phyloP scores from a whole-genome alignment of 2,113 vertebrate genomes.

The Lepidothrix coronata region DNA sequence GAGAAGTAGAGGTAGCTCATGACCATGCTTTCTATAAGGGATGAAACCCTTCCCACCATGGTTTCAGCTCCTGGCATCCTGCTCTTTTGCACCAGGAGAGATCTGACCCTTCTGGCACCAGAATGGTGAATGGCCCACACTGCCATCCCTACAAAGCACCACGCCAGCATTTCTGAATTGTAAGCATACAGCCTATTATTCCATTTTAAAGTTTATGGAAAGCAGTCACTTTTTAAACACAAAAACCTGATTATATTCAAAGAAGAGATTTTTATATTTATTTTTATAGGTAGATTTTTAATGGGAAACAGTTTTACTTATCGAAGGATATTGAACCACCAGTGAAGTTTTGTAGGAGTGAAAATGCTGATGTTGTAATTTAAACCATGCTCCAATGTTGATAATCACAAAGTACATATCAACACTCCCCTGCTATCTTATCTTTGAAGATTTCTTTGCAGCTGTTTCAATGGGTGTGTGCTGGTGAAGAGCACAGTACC shows the following conservation, averaged over 20 bases:
- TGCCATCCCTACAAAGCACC: background rate
- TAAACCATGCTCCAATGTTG: background rate
- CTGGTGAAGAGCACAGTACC: background rate
- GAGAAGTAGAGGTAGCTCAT: background rate
- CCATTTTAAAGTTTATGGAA: background rate
- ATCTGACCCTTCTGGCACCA: background rate
- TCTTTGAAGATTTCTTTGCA: background rate
- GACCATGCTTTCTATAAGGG: background rate
- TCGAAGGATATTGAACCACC: background rate
- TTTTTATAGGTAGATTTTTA: background rate
- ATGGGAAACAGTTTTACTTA: background rate
- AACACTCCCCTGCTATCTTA: background rate
- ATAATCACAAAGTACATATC: background rate
- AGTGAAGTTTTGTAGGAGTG: background rate
- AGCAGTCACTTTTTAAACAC: background rate
- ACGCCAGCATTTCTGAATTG: background rate
- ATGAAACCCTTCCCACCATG: background rate
- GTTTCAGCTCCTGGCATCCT: background rate
- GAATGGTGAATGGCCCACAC: rapidly evolving
- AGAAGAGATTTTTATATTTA: background rate
- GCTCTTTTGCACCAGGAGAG: background rate
- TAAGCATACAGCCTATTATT: rapidly evolving
- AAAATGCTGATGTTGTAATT: background rate
- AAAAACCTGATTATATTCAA: background rate
- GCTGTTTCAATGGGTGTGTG: background rate